A percentile compares a stretch with the other conserved stretches of the same genome.
These are phyloP conservation scores for Priocnemis perturbator DNA, from an alignment of 2,888 invertebrate species.

Conservation along the genomic window DNA sequence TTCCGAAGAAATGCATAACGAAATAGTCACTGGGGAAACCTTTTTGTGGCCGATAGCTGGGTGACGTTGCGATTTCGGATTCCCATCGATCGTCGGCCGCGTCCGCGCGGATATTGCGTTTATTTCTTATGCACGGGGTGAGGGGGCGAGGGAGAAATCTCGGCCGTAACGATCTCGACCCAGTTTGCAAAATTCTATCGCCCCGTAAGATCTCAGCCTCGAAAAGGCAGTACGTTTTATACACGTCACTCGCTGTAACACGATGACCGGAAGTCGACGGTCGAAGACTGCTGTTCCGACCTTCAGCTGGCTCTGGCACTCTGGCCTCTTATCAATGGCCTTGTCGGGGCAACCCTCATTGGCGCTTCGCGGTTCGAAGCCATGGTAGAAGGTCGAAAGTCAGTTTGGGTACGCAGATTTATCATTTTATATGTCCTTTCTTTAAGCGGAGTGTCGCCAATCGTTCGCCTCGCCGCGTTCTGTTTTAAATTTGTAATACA, in stretches of 20 bases:
- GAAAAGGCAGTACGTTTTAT: slow-evolving; percentile 15
- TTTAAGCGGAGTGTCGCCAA: too few relatives aligned
- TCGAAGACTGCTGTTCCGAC: slow-evolving; percentile 32
- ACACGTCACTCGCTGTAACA: slow-evolving; percentile 19
- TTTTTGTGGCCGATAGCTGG: too few relatives aligned
- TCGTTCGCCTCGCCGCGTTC: not conserved
- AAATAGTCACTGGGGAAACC: too few relatives aligned
- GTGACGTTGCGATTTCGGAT: not conserved
- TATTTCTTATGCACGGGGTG: too few relatives aligned
- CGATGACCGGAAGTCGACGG: slow-evolving; percentile 49
- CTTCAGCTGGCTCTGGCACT: slow-evolving; percentile 19
- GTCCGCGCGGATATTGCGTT: not conserved
- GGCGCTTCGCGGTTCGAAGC: not conserved
- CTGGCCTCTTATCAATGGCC: slow-evolving; percentile 39
- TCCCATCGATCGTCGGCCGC: not conserved
- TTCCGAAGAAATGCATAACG: too few relatives aligned
- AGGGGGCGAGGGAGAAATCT: too few relatives aligned
- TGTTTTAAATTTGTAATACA: not conserved
- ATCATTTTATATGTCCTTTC: too few relatives aligned
- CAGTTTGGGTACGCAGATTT: too few relatives aligned
- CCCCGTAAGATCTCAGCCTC: slow-evolving; percentile 29
- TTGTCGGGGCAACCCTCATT: slow-evolving; percentile 23
- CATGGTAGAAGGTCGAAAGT: slow-evolving; percentile 16
- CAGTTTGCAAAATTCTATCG: slow-evolving; percentile 43
- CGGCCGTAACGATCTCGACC: slow-evolving; percentile 21